Base-by-base conservation (phyloP, 2,888 invertebrate species). In the Scaptomyza flava region DNA sequence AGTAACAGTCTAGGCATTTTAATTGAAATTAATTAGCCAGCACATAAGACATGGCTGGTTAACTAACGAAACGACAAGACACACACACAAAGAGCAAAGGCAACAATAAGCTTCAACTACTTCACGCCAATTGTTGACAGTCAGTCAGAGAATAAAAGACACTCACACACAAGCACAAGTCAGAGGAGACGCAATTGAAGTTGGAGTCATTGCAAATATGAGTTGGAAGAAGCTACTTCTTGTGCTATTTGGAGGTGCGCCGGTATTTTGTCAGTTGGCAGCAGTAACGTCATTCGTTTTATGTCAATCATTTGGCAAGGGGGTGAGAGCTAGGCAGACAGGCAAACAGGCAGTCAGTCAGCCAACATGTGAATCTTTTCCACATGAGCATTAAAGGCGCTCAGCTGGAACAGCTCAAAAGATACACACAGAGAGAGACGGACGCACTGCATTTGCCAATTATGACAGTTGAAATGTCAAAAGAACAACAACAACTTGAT, bases 401-500 rank as follows among this genome's bases (percentile, higher is more conserved):
- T 86, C 81, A 68, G 59, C 63, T 70, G 87, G 72, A 84, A 86
- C 51, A 50, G 65, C 47, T 47, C 47, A 23, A 30, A 47, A 47
- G 14, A 23, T 23, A 4, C 23, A 17, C 1, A 17, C 1, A 23
- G 3, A 23, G 23, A 23, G 23, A 23, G 23, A 23, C 23, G 23
- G 23, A 23, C 23, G 23, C 3, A 23, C 48, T 5, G 88, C 89
- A 89, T 89, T 89, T 89, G 84, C 84, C 86, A 89, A 89, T 89
- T 89, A 89, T 89, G 89, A 89, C 89, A 89, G 86, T 87, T 88
- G 87, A 89, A 87, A 87, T 89, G 87, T 87, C 89, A 89, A 81
- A 82, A 84, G 87, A 85, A 81, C 78, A 79, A 69, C 77, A 45
- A 45, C 43, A 23, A 12, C 12, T 38, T 51, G 54, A 72, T 43